Evolutionary conservation across 2,113 vertebrate genomes (phyloP), one percentile per base, ranked within the genome.

Genomic region (Syngnathus typhle): DNA sequence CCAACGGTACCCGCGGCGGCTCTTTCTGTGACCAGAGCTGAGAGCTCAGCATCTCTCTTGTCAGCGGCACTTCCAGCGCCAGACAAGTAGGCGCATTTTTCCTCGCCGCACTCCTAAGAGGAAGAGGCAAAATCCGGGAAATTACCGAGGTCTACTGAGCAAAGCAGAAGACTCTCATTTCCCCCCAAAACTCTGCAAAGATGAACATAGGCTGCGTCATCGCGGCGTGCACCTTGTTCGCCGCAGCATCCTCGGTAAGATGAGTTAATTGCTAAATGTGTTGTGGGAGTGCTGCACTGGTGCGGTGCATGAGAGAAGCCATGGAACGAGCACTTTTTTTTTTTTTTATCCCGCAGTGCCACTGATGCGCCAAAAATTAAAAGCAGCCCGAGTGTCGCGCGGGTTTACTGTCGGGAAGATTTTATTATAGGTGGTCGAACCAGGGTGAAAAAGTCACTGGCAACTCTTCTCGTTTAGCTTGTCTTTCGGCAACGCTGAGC

Each of bases 211-310:
- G 76, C 81, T 85, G 85, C 80, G 67, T 89, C 80, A 65, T 88
- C 70, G 71, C 91, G 87, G 80, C 87, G 82, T 90, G 84, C 83
- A 82, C 87, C 84, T 85, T 90, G 77, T 80, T 90, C 67, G 78
- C 79, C 81, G 85, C 79, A 66, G 78, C 88, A 80, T 91, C 90
- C 72, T 85, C 65, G 91, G 91, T 92, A 89, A 92, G 91, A 87
- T 69, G 70, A 74, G 72, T 87, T 82, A 0, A 68, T 85, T 73
- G 69, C 46, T 81, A 21, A 49, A 13, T 10, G 69, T 75, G n/a
- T 73, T 73, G 60, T n/a, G 69, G 23, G 36, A 56, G 44, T 49
- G 75, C 79, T 85, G 80, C 84, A 85, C 84, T 83, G 84, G 82
- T 75, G 82, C 71, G 61, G 41, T 71, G 65, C 70, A 27, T 1